These are phyloP conservation scores for Agrochola lychnidis DNA, from an alignment of 2,888 invertebrate species.

Conservation along the genomic window DNA sequence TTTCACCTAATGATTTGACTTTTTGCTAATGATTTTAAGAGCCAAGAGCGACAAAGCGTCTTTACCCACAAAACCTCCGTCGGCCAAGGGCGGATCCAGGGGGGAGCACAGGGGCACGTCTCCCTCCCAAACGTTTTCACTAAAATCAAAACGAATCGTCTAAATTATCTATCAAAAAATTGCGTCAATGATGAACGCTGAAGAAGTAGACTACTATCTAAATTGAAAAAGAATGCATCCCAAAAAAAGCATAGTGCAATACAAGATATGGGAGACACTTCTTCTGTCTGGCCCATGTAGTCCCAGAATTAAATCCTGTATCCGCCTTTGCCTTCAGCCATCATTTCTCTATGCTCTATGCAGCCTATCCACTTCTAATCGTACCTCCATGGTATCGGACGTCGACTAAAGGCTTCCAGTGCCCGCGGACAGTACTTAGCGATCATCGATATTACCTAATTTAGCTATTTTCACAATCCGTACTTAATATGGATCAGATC, in stretches of 20 bases:
- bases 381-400: constrained; percentile 49
- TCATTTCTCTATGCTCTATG: background rate
- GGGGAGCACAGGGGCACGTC: too few species aligned
- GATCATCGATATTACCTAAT: constrained; percentile 72
- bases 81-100: too few species aligned
- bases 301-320: too few species aligned
- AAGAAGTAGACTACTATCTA: too few species aligned
- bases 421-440: constrained; percentile 67
- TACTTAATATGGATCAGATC: constrained; percentile 53
- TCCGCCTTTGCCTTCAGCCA: background rate
- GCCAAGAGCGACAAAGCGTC: background rate
- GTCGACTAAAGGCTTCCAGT: constrained; percentile 34
- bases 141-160: too few species aligned
- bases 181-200: too few species aligned
- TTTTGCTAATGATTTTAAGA: background rate
- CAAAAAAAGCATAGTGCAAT: too few species aligned
- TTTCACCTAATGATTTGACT: background rate
- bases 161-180: too few species aligned
- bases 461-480: constrained; percentile 70
- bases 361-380: constrained; percentile 22
- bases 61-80: background rate
- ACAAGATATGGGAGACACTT: too few species aligned
- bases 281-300: too few species aligned
- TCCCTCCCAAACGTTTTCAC: too few species aligned
- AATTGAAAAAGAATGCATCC: too few species aligned